Evolutionary conservation across 2,888 invertebrate species (phyloP), one percentile per base, ranked within the genome.

Genomic region (Microlaimidae sp.): DNA sequence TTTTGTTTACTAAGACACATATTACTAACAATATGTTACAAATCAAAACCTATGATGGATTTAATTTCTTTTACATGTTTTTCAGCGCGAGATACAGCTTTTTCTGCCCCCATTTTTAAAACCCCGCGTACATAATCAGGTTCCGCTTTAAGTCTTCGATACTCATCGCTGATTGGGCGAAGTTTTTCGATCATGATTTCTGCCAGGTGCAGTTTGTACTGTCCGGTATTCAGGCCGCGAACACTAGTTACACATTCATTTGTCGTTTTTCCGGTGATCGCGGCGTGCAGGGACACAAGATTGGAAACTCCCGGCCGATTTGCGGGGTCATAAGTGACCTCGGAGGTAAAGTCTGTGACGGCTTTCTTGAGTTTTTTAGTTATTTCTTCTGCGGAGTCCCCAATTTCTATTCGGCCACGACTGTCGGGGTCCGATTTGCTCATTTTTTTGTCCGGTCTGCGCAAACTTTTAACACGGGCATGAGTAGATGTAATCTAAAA

Each of bases 391-490:
- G 82, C 78, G 7, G 77, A 69, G 68, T 95, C 93, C 3, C 77
- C 79, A 29, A 97, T 71, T 62, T 82, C 79, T 56, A 97, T 82
- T 52, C 85, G 77, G 59, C 84, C 81, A 66, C 80, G 82, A 0
- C 78, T 70, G 73, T 87, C 82, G 0, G 76, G 67, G 66, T 88
- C 85, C 0, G 95, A 95, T 74, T 97, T 99, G 13, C 95, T 95
- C 97, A 99, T 97, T 76, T 97, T 99, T 67, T 82, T 83, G 0
- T 70, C 67, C 0, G 93, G 90, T 66, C 88, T 81, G 47, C 87
- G 78, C 7, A 97, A 75, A 67, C 88, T 90, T 64, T 80, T 80
- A 54, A 95, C 77, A 52, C 75, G 67, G 2, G 69, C 60, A 13
- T 13, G n/a, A n/a, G n/a, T n/a, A n/a, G n/a, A n/a, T n/a, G n/a